Evolutionary conservation across 2,888 invertebrate genomes (phyloP), one percentile per base, ranked within the genome.

Genomic region (Drosophila suboccidentalis): DNA sequence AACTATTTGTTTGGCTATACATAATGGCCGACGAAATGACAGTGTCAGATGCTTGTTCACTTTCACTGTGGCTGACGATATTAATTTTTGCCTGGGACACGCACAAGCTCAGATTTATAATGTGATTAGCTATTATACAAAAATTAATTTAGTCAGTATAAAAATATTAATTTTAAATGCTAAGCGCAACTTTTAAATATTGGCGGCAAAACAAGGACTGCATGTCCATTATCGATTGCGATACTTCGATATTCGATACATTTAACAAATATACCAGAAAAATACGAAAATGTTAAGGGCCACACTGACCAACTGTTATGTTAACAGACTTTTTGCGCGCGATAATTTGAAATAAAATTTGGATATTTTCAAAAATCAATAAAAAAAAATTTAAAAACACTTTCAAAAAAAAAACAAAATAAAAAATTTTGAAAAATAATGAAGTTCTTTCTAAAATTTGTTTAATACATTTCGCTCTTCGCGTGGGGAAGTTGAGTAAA

Each of bases 1-100:
- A 60, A 83, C 54, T 43, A 62, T 55, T 50, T 71, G 44, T 64
- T 58, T 59, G 60, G 51, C 50, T 9, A 68, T 65, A 68, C 54
- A 82, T 66, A 83, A 88, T 83, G 83, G 71, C 77, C 58, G 66
- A 61, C 58, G 68, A 67, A 57, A 66, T 68, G 66, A 62, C 49
- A 43, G 22, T 32, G 22, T 17, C 29, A 29, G 6, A 29, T 29
- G 29, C 8, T 17, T 38, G 13, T 57, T 39, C 38, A 39, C 47
- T 44, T 58, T 11, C 9, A 4, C 19, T 36, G 6, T 15, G 15
- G n/a, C 13, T 22, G 6, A 13, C 13, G 3, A 22, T 44, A 44
- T 26, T 44, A n/a, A 22, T 44, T 2, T 22, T 22, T 13, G 13
- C 1, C 6, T 43, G 43, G 11, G 17, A 41, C 17, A 10, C 1